phyloP scores from a whole-genome alignment of 2,113 vertebrate species.

The Carettochelys insculpta region DNA sequence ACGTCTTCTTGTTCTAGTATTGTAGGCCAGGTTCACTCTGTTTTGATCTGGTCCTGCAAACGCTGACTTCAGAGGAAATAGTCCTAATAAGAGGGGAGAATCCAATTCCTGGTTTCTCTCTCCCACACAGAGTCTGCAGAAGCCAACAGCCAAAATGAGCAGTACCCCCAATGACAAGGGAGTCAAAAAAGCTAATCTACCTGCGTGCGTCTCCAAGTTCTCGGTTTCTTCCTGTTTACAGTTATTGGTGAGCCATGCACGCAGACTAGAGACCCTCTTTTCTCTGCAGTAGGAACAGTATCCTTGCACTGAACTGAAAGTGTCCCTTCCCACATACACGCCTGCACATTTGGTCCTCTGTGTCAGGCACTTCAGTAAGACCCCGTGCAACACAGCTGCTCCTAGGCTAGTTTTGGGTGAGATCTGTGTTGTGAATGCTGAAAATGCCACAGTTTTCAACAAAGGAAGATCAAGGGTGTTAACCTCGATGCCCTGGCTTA shows the following conservation, averaged over 20 bases:
- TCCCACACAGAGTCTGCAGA: neutral
- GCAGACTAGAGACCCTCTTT: neutral
- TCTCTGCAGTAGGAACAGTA: neutral
- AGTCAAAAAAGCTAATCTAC: neutral
- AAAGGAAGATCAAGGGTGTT: constrained; percentile 54
- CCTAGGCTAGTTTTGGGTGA: neutral
- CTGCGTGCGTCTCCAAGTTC: neutral
- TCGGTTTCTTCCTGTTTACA: neutral
- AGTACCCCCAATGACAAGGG: neutral
- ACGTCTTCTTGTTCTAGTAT: neutral
- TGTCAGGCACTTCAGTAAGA: neutral
- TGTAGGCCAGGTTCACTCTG: neutral
- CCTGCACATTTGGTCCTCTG: neutral
- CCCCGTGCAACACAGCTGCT: neutral
- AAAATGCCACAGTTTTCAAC: constrained; percentile 16
- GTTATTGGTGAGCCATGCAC: rapidly evolving
- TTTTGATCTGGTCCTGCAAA: neutral
- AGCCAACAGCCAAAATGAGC: neutral
- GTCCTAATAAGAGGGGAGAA: neutral
- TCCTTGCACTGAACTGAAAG: neutral
- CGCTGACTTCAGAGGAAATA: neutral
- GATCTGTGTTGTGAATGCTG: neutral
- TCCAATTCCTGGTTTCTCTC: neutral
- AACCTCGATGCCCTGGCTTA: constrained; percentile 26
- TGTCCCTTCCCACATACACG: neutral